Percentiles rank a stretch among this genome's conserved stretches.
phyloP scores from a whole-genome alignment of 2,113 vertebrate species.

The Isichthys henryi region DNA sequence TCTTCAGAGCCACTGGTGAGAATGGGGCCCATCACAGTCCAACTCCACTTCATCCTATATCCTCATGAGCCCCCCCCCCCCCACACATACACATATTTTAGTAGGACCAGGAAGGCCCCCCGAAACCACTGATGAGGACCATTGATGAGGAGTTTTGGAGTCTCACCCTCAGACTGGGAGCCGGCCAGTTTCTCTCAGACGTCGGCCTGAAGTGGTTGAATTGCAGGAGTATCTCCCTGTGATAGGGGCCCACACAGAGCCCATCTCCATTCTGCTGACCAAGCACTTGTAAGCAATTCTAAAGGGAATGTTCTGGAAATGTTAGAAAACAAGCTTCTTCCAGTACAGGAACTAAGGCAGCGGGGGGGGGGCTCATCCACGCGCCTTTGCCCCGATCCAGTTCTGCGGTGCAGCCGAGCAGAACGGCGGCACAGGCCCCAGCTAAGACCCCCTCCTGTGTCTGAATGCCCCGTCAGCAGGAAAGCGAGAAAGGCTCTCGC shows the following conservation, averaged over 20 bases:
- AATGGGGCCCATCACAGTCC: not conserved
- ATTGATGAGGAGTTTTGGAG: not conserved
- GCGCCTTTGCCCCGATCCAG: not conserved
- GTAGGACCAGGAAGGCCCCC: not conserved
- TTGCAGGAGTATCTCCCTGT: not conserved
- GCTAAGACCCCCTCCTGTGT: conserved; percentile 8
- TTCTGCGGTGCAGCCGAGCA: conserved; percentile 6
- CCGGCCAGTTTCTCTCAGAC: not conserved
- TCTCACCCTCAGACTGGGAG: not conserved
- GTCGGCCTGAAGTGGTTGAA: not conserved
- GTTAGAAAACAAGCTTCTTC: not conserved
- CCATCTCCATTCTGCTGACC: not conserved
- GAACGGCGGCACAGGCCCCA: not conserved
- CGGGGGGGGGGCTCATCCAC: not conserved
- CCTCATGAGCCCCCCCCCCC: not conserved
- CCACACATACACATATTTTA: not conserved
- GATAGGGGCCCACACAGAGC: not conserved
- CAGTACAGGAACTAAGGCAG: not conserved
- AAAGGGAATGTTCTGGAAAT: not conserved
- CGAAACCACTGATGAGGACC: not conserved
- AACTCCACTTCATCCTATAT: not conserved
- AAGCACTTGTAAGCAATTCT: not conserved
- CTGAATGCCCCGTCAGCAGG: conserved; percentile 18
- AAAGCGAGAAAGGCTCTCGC: not conserved
- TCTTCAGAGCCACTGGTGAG: not conserved